Conservation (phyloP, 92 coral and sea anemone genomes). For the Nematostella vectensis region DNA sequence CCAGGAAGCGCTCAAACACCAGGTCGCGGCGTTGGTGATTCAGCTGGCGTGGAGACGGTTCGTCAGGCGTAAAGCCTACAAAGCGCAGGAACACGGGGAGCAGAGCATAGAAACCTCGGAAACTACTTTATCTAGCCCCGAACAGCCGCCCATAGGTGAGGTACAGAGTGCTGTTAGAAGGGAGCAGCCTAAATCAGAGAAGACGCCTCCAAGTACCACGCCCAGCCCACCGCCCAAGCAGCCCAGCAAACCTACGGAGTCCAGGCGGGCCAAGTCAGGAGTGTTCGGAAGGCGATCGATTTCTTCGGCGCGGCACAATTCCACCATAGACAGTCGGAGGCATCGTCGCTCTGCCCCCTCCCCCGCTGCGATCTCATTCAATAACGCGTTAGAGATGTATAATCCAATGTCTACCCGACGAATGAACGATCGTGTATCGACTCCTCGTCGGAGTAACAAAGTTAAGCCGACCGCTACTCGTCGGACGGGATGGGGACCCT, state of each 20-base stretch:
- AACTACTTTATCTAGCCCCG: neutral
- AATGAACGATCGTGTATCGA: conserved; percentile 51
- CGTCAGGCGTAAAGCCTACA: conserved; percentile 15
- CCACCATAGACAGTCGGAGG: conserved; percentile 7
- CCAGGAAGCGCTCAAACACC: conserved; percentile 51
- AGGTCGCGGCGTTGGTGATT: conserved; percentile 71
- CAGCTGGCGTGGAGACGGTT: conserved; percentile 68
- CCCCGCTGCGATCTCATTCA: conserved; percentile 58
- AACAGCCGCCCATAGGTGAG: neutral
- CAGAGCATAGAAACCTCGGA: neutral
- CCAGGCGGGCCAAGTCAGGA: neutral
- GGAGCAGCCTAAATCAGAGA: neutral
- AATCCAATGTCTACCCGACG: conserved; percentile 80
- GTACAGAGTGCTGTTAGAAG: neutral
- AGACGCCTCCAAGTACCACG: neutral
- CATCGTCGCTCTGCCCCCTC: conserved; percentile 15
- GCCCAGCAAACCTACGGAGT: neutral
- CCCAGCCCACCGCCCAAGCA: neutral
- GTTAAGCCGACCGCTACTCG: conserved; percentile 45
- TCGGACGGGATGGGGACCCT: conserved; percentile 1
- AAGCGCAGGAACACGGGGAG: conserved; percentile 11
- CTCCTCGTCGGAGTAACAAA: conserved; percentile 32
- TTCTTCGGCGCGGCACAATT: neutral
- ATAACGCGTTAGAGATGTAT: conserved; percentile 68
- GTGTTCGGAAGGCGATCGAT: conserved; percentile 4